Conservation (phyloP, 2,888 invertebrate genomes). For the Napeogenes inachia region DNA sequence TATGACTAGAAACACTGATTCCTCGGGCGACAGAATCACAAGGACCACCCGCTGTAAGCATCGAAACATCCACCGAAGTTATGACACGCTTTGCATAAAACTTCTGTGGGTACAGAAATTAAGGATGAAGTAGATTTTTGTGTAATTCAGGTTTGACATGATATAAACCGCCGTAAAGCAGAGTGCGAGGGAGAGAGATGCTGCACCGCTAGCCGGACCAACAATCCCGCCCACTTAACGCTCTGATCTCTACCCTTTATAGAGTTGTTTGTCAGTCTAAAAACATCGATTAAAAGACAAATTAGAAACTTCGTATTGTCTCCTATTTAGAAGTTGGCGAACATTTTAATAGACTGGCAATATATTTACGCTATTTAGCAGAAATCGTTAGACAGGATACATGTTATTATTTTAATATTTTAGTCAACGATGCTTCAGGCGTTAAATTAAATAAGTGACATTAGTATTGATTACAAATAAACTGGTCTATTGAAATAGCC, state of each 20-base stretch:
- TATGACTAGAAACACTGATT: slow-evolving; percentile 66
- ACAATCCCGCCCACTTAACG: slow-evolving; percentile 49
- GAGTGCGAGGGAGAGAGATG: slow-evolving; percentile 41
- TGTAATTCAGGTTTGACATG: slow-evolving; percentile 1
- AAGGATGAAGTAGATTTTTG: background rate
- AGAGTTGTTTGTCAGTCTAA: slow-evolving; percentile 32
- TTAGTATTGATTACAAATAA: slow-evolving; percentile 44
- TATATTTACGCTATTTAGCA: no score
- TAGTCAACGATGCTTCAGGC: no score
- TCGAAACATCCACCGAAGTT: background rate
- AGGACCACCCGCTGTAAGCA: slow-evolving; percentile 38
- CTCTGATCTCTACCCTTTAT: no score
- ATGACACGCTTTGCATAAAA: slow-evolving; percentile 5
- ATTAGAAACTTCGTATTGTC: background rate
- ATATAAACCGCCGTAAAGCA: slow-evolving; percentile 20
- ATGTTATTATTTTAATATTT: no score
- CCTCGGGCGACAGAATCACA: slow-evolving; percentile 48
- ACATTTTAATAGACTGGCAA: background rate
- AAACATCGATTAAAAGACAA: slow-evolving; percentile 29
- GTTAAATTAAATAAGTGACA: slow-evolving; percentile 40
- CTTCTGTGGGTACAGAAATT: slow-evolving; percentile 2
- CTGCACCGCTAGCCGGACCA: slow-evolving; percentile 54
- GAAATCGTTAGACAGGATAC: no score
- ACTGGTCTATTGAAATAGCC: slow-evolving; percentile 44
- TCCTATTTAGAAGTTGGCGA: no score